Base-by-base conservation (phyloP, 2,888 invertebrate genomes). In the Drosophila silvestris region DNA sequence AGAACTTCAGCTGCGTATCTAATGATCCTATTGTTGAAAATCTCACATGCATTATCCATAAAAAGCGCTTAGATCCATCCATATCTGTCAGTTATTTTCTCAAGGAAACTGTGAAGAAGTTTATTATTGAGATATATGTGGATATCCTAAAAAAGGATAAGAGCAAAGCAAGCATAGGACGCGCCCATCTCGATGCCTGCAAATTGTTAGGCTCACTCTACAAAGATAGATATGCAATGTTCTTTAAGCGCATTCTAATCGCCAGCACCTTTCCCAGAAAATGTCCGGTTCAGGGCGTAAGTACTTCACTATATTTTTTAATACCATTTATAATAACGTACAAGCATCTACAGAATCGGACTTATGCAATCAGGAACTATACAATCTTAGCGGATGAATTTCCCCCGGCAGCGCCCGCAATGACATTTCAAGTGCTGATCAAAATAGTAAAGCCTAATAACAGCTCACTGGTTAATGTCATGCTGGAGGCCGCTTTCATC, bases 201-300 rank as follows among this genome's bases (percentile, higher is more conserved):
- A 74, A 76, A 5, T 74, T 74, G 16, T 47, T 91, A 19, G 41
- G 33, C 4, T 44, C 68, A 0, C 50, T 58, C 4, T 65, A 68
- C 47, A 47, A 70, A 5, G 69, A 54, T 22, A 53, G 79, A 5
- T 9, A 73, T 19, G 61, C 53, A 9, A 52, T 58, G 32, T 58
- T 83, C n/a, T 69, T 81, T 6, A 70, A 61, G 14, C 68, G 70
- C 1, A 22, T 89, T 7, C 70, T 30, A 26, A 32, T 33, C 0
- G 50, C 28, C 0, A 75, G 84, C 60, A 80, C 79, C 65, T 41
- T 90, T 0, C 79, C 90, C 4, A 60, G 22, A 9, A 54, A 12
- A 0, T 90, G 91, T 67, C 90, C 90, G 0, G 0, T 79, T 0
- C 7, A 12, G 4, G 53, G 70, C 35, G 89, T 91, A 54, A 80